These are phyloP conservation scores for Cassiopea andromeda DNA, from an alignment of 30 jellyfish, hydroid and myxozoan species.

Conservation along the genomic window DNA sequence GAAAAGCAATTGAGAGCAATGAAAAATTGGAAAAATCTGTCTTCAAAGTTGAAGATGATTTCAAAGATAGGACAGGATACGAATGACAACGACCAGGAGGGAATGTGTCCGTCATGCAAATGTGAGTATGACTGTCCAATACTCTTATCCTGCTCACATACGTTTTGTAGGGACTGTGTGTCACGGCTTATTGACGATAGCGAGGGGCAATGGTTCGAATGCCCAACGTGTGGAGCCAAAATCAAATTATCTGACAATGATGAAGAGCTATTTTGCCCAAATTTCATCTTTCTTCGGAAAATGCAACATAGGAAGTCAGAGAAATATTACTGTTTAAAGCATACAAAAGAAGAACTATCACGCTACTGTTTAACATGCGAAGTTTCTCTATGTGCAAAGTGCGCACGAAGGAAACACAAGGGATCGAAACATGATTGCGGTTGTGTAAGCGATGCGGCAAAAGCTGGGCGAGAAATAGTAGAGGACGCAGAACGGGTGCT, in stretches of 20 bases:
- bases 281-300: slow-evolving; percentile 71
- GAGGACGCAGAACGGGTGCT: slow-evolving; percentile 43
- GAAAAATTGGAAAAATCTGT: slow-evolving; percentile 2
- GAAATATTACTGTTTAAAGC: slow-evolving; percentile 86
- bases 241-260: slow-evolving; percentile 77
- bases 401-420: slow-evolving; percentile 79
- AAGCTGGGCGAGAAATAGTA: slow-evolving; percentile 60
- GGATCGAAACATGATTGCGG: slow-evolving; percentile 83
- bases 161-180: slow-evolving; percentile 95
- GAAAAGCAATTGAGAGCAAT: slow-evolving; percentile 9
- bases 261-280: slow-evolving; percentile 98
- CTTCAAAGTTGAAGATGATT: not conserved
- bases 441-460: slow-evolving; percentile 76
- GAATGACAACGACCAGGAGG: not conserved
- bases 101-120: slow-evolving; percentile 76
- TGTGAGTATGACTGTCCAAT: slow-evolving; percentile 78
- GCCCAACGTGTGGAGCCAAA: slow-evolving; percentile 84
- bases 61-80: not conserved
- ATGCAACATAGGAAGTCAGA: slow-evolving; percentile 27
- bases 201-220: slow-evolving; percentile 55
- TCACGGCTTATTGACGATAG: slow-evolving; percentile 83
- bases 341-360: slow-evolving; percentile 68
- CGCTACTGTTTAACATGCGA: slow-evolving; percentile 80
- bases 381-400: slow-evolving; percentile 74
- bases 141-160: slow-evolving; percentile 86